Evolutionary conservation across 2,797 vertebrate genomes (phyloP).

Genomic region (Naso thynnoides): DNA sequence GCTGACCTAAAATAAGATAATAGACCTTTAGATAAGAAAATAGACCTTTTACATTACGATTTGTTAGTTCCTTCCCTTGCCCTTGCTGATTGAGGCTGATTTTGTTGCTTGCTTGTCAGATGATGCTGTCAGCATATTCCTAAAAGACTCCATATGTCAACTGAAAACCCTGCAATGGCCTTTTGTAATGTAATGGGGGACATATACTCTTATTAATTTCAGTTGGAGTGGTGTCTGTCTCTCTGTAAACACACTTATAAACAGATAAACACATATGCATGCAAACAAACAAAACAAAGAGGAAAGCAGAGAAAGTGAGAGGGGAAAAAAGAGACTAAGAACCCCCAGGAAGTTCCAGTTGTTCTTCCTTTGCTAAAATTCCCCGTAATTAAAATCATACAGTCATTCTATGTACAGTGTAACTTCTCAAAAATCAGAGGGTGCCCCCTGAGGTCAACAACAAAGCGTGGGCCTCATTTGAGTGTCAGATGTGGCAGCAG

Average conservation of each 20-base stretch:
- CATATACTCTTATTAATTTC: not conserved
- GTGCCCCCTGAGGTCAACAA: constrained; percentile 71
- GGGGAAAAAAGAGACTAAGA: not conserved
- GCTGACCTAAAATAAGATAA: too few relatives aligned
- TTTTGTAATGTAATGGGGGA: not conserved
- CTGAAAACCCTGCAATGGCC: constrained; percentile 1
- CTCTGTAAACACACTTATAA: constrained; percentile 7
- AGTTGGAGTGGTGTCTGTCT: not conserved
- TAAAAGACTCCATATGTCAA: constrained; percentile 24
- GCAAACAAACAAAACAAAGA: not conserved
- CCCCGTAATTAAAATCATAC: constrained; percentile 77
- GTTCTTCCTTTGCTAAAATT: constrained; percentile 60
- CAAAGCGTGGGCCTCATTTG: constrained; percentile 68
- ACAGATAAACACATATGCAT: constrained; percentile 15
- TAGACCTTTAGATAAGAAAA: not conserved
- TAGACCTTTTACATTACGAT: not conserved
- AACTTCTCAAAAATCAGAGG: constrained; percentile 61
- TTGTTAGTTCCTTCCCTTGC: not conserved
- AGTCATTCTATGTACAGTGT: constrained; percentile 63
- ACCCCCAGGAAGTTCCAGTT: constrained; percentile 58
- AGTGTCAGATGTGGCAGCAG: constrained; percentile 81
- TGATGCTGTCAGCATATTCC: constrained; percentile 20
- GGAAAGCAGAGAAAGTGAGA: constrained; percentile 10
- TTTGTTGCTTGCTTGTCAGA: constrained; percentile 5
- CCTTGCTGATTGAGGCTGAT: constrained; percentile 1